These are phyloP conservation scores for Strix occidentalis DNA, from an alignment of 2,797 vertebrate genomes.

Conservation along the genomic window DNA sequence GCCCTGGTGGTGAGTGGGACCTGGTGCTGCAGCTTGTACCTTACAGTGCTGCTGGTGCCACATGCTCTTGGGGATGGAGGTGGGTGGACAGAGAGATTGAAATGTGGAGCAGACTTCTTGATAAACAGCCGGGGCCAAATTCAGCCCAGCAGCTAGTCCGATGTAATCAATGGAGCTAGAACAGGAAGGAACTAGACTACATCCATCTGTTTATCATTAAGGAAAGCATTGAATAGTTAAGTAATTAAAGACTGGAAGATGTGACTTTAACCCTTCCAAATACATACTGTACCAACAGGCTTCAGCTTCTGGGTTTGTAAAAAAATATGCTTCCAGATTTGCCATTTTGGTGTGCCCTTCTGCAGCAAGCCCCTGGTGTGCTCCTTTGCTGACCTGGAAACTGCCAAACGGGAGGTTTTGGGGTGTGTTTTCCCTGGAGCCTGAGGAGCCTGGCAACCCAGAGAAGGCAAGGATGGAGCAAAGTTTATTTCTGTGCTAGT, in stretches of 20 bases:
- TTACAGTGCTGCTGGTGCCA: neutral
- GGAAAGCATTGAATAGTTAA: constrained; percentile 54
- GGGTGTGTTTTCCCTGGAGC: neutral
- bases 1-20: neutral
- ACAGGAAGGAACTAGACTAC: constrained; percentile 58
- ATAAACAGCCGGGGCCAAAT: constrained; percentile 43
- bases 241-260: constrained; percentile 40
- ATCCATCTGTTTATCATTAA: constrained; percentile 62
- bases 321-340: neutral
- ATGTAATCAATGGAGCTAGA: constrained; percentile 44
- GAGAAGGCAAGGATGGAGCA: neutral
- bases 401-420: rapidly evolving
- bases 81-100: constrained; percentile 31
- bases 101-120: constrained; percentile 42
- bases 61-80: neutral
- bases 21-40: neutral
- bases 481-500: neutral
- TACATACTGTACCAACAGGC: neutral
- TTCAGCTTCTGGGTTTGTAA: neutral
- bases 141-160: constrained; percentile 44
- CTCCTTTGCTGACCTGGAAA: neutral
- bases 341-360: neutral
- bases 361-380: neutral
- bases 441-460: neutral
- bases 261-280: constrained; percentile 46